Base-by-base conservation (phyloP, 2,797 vertebrate species). In the Tympanoctomys barrerae region DNA sequence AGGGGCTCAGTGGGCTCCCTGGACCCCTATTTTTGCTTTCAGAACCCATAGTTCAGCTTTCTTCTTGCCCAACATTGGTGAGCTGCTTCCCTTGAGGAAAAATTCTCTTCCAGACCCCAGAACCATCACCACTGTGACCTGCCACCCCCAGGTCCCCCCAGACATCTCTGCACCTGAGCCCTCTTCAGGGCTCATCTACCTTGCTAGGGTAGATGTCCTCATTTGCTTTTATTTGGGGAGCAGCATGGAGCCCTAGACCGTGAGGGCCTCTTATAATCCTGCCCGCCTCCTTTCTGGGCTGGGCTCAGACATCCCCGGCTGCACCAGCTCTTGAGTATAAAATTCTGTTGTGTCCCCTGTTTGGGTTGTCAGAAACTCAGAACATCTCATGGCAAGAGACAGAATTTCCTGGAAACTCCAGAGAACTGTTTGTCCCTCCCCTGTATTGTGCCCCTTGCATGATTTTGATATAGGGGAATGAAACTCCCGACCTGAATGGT, bases 111-210 rank as follows among this genome's bases (percentile, higher is more conserved):
- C 16, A 61, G 52, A 7, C 22, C 31, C 28, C 11, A 24, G 57
- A 80, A 26, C 16, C 5, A 19, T 14, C 52, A 64, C n/a, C 16
- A 22, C 5, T 0, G 22, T 0, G 1, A 54, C 52, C 49, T 52
- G 8, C 49, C 52, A 11, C 52, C 52, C 52, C 13, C 54, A 14
- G 11, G 49, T 10, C 5, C 49, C 42, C 28, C n/a, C 31, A 39
- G 39, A 62, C 46, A 19, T 3, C 21, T 0, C 36, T 6, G 64
- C 70, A 62, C 14, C 79, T 7, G 9, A 1, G 12, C 0, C 2
- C 19, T 28, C 61, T 57, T 49, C 14, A 2, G 54, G 6, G 80
- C 46, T 21, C 2, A 1, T 12, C 33, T 21, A 3, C 24, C n/a
- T 52, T 0, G 2, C 54, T 31, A 26, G 13, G 19, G 54, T 61